phyloP scores from a whole-genome alignment of 2,797 vertebrate genomes.

The Malacoctenus gilli region DNA sequence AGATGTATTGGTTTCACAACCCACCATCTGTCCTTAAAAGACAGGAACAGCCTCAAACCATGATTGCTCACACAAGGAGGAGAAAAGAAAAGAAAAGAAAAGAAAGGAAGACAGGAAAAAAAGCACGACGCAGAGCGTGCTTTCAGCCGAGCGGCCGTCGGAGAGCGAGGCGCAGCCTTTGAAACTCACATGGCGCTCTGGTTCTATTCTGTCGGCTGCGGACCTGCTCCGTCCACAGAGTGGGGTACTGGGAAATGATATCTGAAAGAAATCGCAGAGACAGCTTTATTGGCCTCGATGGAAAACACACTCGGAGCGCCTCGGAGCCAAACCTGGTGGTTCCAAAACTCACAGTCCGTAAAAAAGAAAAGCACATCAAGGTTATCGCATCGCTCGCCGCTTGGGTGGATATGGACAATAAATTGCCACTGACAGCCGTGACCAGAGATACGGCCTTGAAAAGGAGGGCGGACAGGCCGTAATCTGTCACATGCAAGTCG shows the following conservation, averaged over 20 bases:
- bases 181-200: constrained; percentile 88
- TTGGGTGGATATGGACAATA: constrained; percentile 20
- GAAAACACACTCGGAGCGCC: constrained; percentile 45
- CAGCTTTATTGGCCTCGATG: constrained; percentile 62
- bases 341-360: constrained; percentile 62
- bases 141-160: constrained; percentile 50
- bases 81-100: no score
- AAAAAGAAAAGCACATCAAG: constrained; percentile 54
- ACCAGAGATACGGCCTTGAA: constrained; percentile 22
- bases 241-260: constrained; percentile 92
- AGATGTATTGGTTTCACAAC: constrained; percentile 68
- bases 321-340: constrained; percentile 43
- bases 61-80: constrained; percentile 65
- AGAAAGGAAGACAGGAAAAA: no score
- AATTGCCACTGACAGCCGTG: constrained; percentile 33
- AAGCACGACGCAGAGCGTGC: constrained; percentile 48
- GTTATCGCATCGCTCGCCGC: constrained; percentile 49
- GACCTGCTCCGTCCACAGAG: constrained; percentile 94
- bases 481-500: constrained; percentile 10
- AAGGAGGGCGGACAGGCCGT: constrained; percentile 3
- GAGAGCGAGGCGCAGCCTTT: constrained; percentile 48
- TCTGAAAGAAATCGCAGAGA: constrained; percentile 77
- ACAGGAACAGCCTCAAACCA: constrained; percentile 70
- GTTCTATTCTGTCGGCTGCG: constrained; percentile 94
- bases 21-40: constrained; percentile 68